These are phyloP conservation scores for Morelia viridis DNA, from an alignment of 2,797 vertebrate genomes.

Conservation along the genomic window DNA sequence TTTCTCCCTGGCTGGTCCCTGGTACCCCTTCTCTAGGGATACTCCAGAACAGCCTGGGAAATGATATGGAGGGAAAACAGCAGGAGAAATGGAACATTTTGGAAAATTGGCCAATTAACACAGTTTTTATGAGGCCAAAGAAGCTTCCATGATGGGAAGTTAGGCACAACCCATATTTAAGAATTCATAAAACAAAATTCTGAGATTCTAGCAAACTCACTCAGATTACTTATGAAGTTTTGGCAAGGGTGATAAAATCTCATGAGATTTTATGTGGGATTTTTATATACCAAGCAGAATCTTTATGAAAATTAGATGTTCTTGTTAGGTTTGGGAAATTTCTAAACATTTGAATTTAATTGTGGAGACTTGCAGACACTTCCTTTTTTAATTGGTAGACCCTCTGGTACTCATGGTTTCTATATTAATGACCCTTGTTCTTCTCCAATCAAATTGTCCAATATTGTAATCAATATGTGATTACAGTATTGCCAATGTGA, in stretches of 20 bases:
- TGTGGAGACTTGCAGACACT: neutral
- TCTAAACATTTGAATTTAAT: neutral
- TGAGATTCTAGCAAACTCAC: neutral
- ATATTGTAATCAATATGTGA: neutral
- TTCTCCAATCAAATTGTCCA: neutral
- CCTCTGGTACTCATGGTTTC: neutral
- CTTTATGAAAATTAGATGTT: neutral
- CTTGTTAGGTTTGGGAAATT: neutral
- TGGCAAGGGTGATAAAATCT: neutral
- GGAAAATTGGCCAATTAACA: neutral
- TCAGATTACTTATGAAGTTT: neutral
- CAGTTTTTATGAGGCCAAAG: neutral
- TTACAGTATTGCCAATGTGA: no score
- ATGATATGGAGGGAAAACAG: neutral
- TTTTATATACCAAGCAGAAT: neutral
- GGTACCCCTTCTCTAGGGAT: neutral
- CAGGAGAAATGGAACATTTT: neutral
- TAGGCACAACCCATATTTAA: neutral
- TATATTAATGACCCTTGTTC: neutral
- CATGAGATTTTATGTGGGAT: neutral
- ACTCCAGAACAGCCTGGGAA: neutral
- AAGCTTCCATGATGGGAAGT: neutral
- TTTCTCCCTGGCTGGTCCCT: neutral
- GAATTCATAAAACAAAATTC: neutral
- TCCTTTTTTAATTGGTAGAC: neutral